Base-by-base conservation (phyloP, 2,888 invertebrate species). In the Zaprionus lineosus region DNA sequence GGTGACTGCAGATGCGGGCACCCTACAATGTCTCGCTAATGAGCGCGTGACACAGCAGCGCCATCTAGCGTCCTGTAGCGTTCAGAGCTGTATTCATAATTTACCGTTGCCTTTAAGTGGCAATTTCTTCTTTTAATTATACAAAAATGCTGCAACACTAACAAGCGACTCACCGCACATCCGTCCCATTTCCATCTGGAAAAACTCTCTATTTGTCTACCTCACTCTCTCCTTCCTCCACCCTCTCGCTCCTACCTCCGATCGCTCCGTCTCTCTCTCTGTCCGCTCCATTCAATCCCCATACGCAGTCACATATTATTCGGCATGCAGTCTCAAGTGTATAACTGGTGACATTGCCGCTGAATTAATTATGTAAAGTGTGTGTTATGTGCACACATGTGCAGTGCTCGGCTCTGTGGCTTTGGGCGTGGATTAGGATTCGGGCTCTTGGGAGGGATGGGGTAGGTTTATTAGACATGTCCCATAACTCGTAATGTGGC, bases 301-400 rank as follows among this genome's bases (percentile, higher is more conserved):
- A n/a, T 6, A 8, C 11, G 43, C 29, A 8, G 12, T 15, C 8
- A 15, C 9, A 19, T 5, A 21, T 39, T 31, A 50, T 34, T 12
- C 24, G 34, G 21, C 8, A 14, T 52, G 29, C 48, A 40, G 74
- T 77, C 77, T 83, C 83, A 64, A 83, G 84, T 66, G 81, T 62
- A 70, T 77, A 83, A 66, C 72, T 66, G 77, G 57, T 66, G 81
- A 68, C 76, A 76, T 69, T 82, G 79, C 56, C 68, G 55, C 29
- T 70, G 83, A 84, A 84, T 81, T 81, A 81, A 81, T 84, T 84
- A 81, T 81, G 84, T 73, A 77, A 81, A 81, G 74, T 81, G 74
- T 64, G 77, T 72, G 63, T 51, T 46, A 24, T 51, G 60, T 34
- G 48, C 47, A 31, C 57, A 63, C 72, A 69, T 64, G 59, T 62